Evolutionary conservation across 2,797 vertebrate species (phyloP).

Genomic region (Mallotus villosus): DNA sequence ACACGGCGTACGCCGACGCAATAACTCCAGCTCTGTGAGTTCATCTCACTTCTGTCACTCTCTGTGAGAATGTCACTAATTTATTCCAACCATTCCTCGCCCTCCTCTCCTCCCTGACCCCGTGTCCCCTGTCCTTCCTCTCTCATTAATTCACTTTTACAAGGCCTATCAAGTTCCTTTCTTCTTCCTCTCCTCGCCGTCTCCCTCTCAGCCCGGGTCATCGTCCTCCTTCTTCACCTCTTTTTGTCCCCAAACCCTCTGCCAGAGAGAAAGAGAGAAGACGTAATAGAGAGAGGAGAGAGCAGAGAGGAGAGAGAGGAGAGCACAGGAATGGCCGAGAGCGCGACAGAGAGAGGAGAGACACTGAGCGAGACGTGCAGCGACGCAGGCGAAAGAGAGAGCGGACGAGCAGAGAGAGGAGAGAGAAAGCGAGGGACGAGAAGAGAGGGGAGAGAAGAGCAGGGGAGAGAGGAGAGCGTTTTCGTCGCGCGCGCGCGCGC

Average conservation of each 20-base stretch:
- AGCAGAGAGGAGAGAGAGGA: slow-evolving; percentile 2
- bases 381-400: too few species aligned
- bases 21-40: background rate
- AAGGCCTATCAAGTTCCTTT: background rate
- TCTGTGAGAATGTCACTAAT: background rate
- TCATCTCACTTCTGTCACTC: background rate
- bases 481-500: too few species aligned
- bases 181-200: background rate
- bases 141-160: background rate
- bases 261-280: background rate
- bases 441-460: too few species aligned
- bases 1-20: background rate
- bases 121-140: background rate
- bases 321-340: too few species aligned
- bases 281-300: background rate
- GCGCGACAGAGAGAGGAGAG: too few species aligned
- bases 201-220: background rate
- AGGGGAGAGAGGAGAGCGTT: too few species aligned
- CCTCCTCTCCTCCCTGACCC: background rate
- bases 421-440: too few species aligned
- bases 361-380: too few species aligned
- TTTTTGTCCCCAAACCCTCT: too few species aligned
- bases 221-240: slow-evolving; percentile 10
- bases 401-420: too few species aligned
- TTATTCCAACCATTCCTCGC: background rate